phyloP scores from a whole-genome alignment of 1,140 invertebrate genomes.

The Meloidogyne floridensis region DNA sequence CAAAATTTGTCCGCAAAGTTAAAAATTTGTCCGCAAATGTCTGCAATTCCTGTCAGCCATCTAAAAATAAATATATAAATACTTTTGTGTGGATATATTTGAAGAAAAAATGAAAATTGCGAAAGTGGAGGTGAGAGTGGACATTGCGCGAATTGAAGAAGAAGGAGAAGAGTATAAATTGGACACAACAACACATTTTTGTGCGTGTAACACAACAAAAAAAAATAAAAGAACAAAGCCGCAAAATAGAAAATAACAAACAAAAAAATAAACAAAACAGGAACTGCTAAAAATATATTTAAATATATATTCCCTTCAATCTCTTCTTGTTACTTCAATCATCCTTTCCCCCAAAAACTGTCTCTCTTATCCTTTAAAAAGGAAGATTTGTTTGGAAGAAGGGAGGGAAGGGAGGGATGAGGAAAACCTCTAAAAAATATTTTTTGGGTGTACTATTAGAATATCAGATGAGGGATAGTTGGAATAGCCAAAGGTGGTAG shows the following conservation, averaged over 20 bases:
- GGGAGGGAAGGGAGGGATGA: too few relatives aligned
- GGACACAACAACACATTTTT: background rate
- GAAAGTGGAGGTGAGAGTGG: background rate
- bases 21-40: too few relatives aligned
- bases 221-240: background rate
- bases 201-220: background rate
- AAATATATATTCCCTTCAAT: background rate
- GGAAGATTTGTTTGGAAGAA: too few relatives aligned
- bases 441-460: too few relatives aligned
- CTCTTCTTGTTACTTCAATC: background rate
- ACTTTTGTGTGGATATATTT: background rate
- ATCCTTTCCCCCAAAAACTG: background rate
- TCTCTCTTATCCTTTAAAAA: too few relatives aligned
- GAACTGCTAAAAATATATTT: constrained; percentile 2
- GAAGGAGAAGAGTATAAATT: background rate
- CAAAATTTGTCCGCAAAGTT: too few relatives aligned
- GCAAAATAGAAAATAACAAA: background rate
- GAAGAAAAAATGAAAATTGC: background rate
- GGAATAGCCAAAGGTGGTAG: too few relatives aligned
- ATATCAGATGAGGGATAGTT: too few relatives aligned
- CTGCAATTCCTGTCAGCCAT: too few relatives aligned
- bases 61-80: background rate
- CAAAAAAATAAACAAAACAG: constrained; percentile 1
- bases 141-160: background rate
- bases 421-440: too few relatives aligned